Evolutionary conservation across 2,888 invertebrate species (phyloP), one percentile per base, ranked within the genome.

Genomic region (Campaea margaritaria): DNA sequence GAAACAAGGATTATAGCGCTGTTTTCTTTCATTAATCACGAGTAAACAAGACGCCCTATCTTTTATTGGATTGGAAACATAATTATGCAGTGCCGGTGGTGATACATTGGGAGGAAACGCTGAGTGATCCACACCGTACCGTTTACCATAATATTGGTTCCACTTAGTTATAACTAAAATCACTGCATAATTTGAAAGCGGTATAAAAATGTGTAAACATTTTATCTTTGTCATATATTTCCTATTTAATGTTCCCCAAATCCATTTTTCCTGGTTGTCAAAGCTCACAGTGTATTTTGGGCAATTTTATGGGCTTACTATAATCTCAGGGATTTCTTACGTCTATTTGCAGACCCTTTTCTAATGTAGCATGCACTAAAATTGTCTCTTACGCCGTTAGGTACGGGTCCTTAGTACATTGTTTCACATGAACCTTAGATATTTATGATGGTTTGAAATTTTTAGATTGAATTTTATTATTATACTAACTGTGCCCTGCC

Each of bases 51-150:
- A 14, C 14, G 13, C 39, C 15, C 31, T 34, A 66, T 72, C 79
- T 77, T 77, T 82, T 79, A 81, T 73, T 63, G 71, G 74, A 76
- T 80, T 81, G 78, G 74, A 77, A 76, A 74, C n/a, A n/a, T n/a
- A n/a, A n/a, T n/a, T n/a, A n/a, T n/a, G n/a, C n/a, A n/a, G n/a
- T n/a, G n/a, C n/a, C n/a, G n/a, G n/a, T n/a, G n/a, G n/a, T n/a
- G n/a, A n/a, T n/a, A n/a, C n/a, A n/a, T n/a, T n/a, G n/a, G n/a
- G n/a, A n/a, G n/a, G n/a, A n/a, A 21, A 2, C 21, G 21, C 3
- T 21, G 21, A 3, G 21, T 21, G 21, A 21, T 21, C 21, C 5
- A 21, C 5, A 21, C 21, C 5, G 5, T 21, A 21, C 2, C 21
- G 2, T 21, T 21, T 21, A 21, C 21, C 21, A 21, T 21, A 21